These are phyloP conservation scores for Stictonetta naevosa DNA, from an alignment of 2,113 vertebrate genomes.

Conservation along the genomic window DNA sequence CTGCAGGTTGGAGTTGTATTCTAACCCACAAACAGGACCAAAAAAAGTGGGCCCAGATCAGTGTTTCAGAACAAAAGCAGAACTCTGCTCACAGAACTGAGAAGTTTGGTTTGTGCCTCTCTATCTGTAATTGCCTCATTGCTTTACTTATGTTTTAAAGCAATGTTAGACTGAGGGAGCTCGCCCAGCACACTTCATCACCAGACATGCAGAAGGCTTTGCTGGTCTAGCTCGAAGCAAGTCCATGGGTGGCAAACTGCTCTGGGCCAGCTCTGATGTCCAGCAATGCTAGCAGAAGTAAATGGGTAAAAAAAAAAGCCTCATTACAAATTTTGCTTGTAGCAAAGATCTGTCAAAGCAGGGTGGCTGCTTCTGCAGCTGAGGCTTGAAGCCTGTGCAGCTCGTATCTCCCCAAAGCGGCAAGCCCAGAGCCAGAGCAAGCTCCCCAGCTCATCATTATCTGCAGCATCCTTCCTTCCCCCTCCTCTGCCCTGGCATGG, in stretches of 20 bases:
- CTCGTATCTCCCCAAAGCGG: constrained; percentile 4
- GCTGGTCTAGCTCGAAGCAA: background rate
- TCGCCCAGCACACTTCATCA: background rate
- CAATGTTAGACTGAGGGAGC: background rate
- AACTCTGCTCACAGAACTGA: background rate
- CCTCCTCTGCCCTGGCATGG: constrained; percentile 19
- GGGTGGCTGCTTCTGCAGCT: background rate
- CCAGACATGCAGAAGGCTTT: background rate
- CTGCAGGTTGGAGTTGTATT: background rate
- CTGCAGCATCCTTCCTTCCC: background rate
- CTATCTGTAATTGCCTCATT: background rate
- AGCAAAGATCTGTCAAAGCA: background rate
- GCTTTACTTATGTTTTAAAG: background rate
- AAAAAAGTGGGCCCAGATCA: background rate
- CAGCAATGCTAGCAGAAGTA: background rate
- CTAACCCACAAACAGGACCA: background rate
- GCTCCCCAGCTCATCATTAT: background rate
- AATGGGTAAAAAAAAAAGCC: background rate
- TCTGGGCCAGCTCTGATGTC: background rate
- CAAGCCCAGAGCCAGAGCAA: background rate
- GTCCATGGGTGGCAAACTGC: background rate
- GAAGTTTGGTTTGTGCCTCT: background rate
- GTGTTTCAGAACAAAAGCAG: background rate
- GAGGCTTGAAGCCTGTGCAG: background rate
- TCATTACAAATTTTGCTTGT: background rate